Evolutionary conservation across 2,113 vertebrate species (phyloP).

Genomic region (Lates calcarifer): DNA sequence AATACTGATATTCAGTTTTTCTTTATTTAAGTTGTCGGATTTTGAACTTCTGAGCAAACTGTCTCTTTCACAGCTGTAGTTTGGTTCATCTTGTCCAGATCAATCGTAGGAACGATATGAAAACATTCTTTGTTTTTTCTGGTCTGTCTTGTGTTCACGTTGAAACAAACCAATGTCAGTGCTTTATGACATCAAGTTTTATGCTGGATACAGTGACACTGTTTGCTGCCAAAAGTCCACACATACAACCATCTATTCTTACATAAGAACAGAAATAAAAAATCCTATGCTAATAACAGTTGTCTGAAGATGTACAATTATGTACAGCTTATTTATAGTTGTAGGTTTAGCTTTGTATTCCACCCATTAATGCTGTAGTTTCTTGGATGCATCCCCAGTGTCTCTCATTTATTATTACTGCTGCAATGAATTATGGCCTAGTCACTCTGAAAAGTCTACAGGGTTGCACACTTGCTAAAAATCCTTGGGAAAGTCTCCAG

Average conservation of each 20-base stretch:
- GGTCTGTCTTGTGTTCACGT: no score
- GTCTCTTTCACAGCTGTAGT: no score
- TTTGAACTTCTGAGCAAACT: no score
- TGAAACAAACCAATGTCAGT: no score
- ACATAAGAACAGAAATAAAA: neutral
- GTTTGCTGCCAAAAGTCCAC: neutral
- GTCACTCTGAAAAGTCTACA: neutral
- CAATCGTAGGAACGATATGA: no score
- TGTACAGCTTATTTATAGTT: neutral
- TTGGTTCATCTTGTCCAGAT: no score
- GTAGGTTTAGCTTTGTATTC: neutral
- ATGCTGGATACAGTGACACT: neutral
- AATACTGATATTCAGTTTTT: constrained; percentile 10
- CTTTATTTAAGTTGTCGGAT: neutral
- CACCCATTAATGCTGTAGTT: neutral
- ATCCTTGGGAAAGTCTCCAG: constrained; percentile 7
- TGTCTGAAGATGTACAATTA: neutral
- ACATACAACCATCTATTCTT: neutral
- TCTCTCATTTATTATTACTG: constrained; percentile 20
- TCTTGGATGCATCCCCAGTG: constrained; percentile 10
- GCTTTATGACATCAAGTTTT: neutral
- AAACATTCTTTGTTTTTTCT: no score
- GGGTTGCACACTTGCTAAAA: neutral
- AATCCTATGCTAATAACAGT: no score
- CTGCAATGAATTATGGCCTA: constrained; percentile 10